Conservation (phyloP, 2,113 vertebrate species). For the Microcebus jonahi region DNA sequence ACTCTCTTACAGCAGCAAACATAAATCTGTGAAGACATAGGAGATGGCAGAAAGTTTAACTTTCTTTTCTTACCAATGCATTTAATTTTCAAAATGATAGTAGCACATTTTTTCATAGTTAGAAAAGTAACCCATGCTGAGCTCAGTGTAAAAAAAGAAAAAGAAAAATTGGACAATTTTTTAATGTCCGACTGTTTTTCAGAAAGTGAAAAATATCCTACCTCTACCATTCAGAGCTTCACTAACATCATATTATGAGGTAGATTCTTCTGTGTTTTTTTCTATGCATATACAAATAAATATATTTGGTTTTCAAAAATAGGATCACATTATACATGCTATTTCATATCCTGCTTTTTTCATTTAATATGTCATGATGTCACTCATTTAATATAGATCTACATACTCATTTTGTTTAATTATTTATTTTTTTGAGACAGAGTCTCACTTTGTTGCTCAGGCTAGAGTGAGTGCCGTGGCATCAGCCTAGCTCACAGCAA, state of each 20-base stretch:
- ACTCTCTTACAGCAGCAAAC: neutral
- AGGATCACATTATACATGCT: neutral
- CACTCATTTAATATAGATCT: neutral
- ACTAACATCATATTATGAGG: neutral
- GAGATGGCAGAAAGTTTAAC: neutral
- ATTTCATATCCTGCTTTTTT: neutral
- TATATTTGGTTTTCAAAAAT: constrained; percentile 16
- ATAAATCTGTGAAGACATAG: neutral
- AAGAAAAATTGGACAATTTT: neutral
- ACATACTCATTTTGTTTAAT: neutral
- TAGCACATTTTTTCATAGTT: neutral
- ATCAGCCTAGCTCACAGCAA: too few species aligned
- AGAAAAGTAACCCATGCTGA: constrained; percentile 12
- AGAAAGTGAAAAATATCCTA: neutral
- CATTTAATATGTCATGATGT: constrained; percentile 3
- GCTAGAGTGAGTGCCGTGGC: too few species aligned
- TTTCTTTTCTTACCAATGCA: neutral
- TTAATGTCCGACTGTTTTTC: neutral
- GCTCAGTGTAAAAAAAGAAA: neutral
- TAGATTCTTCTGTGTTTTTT: neutral
- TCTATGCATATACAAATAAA: neutral
- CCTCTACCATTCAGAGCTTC: neutral
- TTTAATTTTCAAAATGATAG: neutral
- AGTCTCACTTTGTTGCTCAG: too few species aligned
- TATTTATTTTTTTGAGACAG: too few species aligned